phyloP scores from a whole-genome alignment of 2,888 invertebrate species.

The Heliconius erato region DNA sequence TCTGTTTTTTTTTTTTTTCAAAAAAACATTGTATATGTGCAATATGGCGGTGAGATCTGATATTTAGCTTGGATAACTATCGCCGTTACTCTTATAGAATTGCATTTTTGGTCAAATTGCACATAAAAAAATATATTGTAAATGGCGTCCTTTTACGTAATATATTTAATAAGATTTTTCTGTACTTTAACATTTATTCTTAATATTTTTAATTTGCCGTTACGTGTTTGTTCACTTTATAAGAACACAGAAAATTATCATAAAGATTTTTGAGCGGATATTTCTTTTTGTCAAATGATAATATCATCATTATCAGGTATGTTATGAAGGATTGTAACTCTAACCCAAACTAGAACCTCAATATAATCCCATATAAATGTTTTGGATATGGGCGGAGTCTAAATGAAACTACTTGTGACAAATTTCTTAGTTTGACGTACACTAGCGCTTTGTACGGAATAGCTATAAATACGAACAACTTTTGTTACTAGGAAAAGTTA shows the following conservation, averaged over 20 bases:
- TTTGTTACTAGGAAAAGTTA: too few relatives aligned
- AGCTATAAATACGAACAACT: too few relatives aligned
- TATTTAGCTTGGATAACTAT: neutral
- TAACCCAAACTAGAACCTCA: too few relatives aligned
- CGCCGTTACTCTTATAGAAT: neutral
- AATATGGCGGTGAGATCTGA: slow-evolving; percentile 27
- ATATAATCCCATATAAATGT: too few relatives aligned
- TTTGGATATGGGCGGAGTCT: too few relatives aligned
- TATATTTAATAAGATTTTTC: neutral
- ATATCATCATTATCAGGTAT: neutral
- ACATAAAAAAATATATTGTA: slow-evolving; percentile 25
- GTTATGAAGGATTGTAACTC: too few relatives aligned
- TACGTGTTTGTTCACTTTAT: neutral
- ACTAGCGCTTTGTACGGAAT: too few relatives aligned
- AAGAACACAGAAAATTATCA: neutral
- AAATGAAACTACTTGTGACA: too few relatives aligned
- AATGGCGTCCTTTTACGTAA: slow-evolving; percentile 33
- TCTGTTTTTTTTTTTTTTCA: neutral
- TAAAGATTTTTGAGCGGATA: neutral
- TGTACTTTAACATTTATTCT: neutral
- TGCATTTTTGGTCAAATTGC: slow-evolving; percentile 25
- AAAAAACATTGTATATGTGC: slow-evolving; percentile 15
- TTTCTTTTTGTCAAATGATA: neutral
- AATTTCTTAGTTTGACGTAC: too few relatives aligned
- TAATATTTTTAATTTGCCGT: neutral